Evolutionary conservation across 2,888 invertebrate species (phyloP).

Genomic region (Stenchaetothrips biformis): DNA sequence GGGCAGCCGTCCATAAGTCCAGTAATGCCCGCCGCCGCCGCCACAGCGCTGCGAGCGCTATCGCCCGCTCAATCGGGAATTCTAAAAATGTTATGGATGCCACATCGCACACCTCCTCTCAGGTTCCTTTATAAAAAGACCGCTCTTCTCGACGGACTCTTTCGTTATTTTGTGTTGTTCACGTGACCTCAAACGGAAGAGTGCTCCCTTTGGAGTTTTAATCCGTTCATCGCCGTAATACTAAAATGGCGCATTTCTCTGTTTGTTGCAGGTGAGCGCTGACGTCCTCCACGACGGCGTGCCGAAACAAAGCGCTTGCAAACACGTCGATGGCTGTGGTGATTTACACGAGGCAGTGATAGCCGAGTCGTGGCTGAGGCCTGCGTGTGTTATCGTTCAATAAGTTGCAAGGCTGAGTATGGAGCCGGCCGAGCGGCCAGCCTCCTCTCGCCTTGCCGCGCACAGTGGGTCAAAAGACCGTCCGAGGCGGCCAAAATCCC

Average conservation of each 20-base stretch:
- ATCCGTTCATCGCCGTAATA: neutral
- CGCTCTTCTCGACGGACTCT: neutral
- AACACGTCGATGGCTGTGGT: neutral
- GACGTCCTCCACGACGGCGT: neutral
- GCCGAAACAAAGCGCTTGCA: neutral
- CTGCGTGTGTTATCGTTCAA: neutral
- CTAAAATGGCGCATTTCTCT: neutral
- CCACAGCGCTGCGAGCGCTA: constrained; percentile 2
- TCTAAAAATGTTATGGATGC: constrained; percentile 24
- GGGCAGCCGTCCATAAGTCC: neutral
- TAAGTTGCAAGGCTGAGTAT: neutral
- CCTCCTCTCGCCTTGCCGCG: too few relatives aligned
- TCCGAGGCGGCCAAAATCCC: too few relatives aligned
- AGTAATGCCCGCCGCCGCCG: neutral
- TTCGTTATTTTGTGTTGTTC: neutral
- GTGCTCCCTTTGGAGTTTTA: neutral
- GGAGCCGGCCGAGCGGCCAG: neutral
- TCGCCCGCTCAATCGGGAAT: constrained; percentile 8
- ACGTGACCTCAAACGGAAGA: neutral
- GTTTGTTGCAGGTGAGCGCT: neutral
- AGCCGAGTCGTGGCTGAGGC: neutral
- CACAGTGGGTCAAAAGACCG: too few relatives aligned
- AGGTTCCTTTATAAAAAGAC: constrained; percentile 1
- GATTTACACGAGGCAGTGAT: neutral
- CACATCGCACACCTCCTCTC: neutral